A percentile compares a stretch with the other conserved stretches of the same genome.
phyloP scores from a whole-genome alignment of 2,113 vertebrate species.

The Siniperca chuatsi region DNA sequence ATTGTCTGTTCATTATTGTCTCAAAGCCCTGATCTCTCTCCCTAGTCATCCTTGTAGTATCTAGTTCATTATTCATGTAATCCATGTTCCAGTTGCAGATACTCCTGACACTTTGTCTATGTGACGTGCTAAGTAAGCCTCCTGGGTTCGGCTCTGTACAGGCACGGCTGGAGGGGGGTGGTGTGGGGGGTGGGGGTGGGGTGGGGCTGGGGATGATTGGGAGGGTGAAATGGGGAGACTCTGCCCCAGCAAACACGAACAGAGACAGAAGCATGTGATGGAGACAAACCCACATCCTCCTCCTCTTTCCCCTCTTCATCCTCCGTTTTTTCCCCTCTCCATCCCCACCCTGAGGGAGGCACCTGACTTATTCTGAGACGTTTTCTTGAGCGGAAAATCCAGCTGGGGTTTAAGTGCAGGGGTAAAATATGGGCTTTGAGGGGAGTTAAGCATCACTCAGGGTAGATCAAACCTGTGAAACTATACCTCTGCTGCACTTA shows the following conservation, averaged over 20 bases:
- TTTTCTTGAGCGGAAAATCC: slow-evolving; percentile 72
- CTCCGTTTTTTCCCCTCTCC: slow-evolving; percentile 18
- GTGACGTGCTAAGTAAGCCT: slow-evolving; percentile 46
- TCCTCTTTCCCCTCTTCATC: slow-evolving; percentile 16
- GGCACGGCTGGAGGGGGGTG: slow-evolving; percentile 19
- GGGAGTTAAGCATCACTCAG: slow-evolving; percentile 70
- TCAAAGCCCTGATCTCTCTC: slow-evolving; percentile 52
- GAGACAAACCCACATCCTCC: slow-evolving; percentile 54
- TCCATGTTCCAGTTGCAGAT: slow-evolving; percentile 67
- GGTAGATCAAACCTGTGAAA: slow-evolving; percentile 71
- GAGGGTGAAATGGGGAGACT: slow-evolving; percentile 33
- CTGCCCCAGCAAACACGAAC: slow-evolving; percentile 60
- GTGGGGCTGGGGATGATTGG: slow-evolving; percentile 28
- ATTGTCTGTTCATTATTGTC: slow-evolving; percentile 53
- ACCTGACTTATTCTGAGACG: slow-evolving; percentile 71
- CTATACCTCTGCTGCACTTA: slow-evolving; percentile 44
- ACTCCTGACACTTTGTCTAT: slow-evolving; percentile 64
- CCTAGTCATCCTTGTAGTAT: slow-evolving; percentile 54
- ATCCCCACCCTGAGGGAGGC: slow-evolving; percentile 61
- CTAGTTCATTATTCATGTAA: slow-evolving; percentile 75
- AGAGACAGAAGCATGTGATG: slow-evolving; percentile 57
- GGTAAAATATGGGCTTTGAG: slow-evolving; percentile 71
- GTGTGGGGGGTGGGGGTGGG: neutral
- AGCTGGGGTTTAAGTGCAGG: slow-evolving; percentile 67
- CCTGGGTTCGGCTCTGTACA: slow-evolving; percentile 31